These are phyloP conservation scores for Harmothoe impar DNA, from an alignment of 2,888 invertebrate species.

Conservation along the genomic window DNA sequence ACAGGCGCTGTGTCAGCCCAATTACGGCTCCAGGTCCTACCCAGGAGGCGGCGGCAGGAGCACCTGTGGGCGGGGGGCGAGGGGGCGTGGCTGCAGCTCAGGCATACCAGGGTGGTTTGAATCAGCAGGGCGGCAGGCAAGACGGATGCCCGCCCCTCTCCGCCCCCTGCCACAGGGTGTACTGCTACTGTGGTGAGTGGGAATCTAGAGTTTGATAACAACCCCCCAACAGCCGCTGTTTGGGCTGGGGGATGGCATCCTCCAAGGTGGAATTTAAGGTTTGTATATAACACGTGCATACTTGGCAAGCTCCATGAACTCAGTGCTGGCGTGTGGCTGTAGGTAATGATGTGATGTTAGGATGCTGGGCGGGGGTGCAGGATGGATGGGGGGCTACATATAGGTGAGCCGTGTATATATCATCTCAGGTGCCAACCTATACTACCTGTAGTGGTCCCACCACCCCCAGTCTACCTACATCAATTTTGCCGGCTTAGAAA, in stretches of 20 bases:
- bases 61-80: neutral
- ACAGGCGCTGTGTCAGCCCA: constrained; percentile 55
- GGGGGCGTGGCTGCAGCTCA: constrained; percentile 1
- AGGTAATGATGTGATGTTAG: too few relatives aligned
- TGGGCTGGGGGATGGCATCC: neutral
- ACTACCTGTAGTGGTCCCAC: too few relatives aligned
- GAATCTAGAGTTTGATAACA: neutral
- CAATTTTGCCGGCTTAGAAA: too few relatives aligned
- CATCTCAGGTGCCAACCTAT: too few relatives aligned
- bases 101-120: constrained; percentile 51
- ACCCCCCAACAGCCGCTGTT: neutral
- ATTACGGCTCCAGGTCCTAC: neutral
- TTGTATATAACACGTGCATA: constrained; percentile 2
- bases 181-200: neutral
- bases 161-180: neutral
- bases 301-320: constrained; percentile 1
- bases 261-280: neutral
- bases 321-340: neutral
- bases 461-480: too few relatives aligned
- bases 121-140: constrained; percentile 8
- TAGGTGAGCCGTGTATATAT: too few relatives aligned
- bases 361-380: too few relatives aligned
- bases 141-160: neutral
- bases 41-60: neutral
- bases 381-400: too few relatives aligned